phyloP scores from a whole-genome alignment of 2,888 invertebrate genomes.

The Stenoptilia bipunctidactyla region DNA sequence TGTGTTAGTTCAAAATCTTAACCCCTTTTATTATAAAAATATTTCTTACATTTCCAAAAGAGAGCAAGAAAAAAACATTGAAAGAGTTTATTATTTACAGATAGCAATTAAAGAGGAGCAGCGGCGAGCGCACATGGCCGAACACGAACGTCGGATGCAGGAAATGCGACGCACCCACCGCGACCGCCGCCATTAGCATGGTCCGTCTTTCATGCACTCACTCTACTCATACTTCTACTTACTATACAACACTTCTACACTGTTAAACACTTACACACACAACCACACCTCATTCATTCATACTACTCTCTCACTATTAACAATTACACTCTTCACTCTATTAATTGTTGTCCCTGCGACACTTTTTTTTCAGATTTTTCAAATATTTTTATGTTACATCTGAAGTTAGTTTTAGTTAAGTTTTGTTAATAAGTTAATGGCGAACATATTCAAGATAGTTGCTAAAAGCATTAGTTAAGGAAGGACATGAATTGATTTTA shows the following conservation, averaged over 20 bases:
- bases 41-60: too few species aligned
- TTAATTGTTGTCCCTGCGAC: constrained; percentile 34
- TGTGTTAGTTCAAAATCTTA: too few species aligned
- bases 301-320: constrained; percentile 12
- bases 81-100: constrained; percentile 72
- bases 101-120: constrained; percentile 91
- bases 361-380: constrained; percentile 45
- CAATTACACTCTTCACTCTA: constrained; percentile 21
- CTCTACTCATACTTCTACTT: constrained; percentile 12
- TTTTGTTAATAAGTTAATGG: constrained; percentile 28
- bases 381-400: neutral
- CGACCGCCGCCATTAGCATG: constrained; percentile 66
- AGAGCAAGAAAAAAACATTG: too few species aligned
- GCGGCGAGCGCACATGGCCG: constrained; percentile 87
- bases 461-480: constrained; percentile 13
- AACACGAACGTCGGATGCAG: constrained; percentile 83
- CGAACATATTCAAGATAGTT: constrained; percentile 19
- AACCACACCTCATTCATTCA: constrained; percentile 13
- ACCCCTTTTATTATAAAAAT: too few species aligned
- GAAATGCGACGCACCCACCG: constrained; percentile 71
- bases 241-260: constrained; percentile 20
- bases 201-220: constrained; percentile 43
- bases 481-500: constrained; percentile 50
- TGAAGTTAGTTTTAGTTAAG: constrained; percentile 1
- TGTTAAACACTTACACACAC: constrained; percentile 15